These are phyloP conservation scores for Diglossa cyanea DNA, from an alignment of 2,797 vertebrate genomes.

Conservation along the genomic window DNA sequence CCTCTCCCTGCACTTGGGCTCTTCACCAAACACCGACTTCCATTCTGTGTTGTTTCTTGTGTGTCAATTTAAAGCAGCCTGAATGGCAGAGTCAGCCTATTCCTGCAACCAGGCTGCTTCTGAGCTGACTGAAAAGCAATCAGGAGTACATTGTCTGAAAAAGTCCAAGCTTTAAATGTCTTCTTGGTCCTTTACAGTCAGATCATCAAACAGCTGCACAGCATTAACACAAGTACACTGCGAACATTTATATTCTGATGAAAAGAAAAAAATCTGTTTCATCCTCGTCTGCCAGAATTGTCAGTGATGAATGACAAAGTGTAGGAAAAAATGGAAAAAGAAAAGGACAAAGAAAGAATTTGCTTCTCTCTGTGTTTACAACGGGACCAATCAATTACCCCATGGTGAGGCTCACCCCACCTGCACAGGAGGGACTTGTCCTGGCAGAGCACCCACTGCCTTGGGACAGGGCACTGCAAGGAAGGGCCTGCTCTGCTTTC, in stretches of 20 bases:
- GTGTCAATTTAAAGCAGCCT: neutral
- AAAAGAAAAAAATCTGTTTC: conserved; percentile 41
- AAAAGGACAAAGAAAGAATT: neutral
- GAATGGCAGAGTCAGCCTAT: conserved; percentile 19
- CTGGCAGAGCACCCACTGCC: neutral
- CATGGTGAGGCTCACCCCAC: rapidly evolving
- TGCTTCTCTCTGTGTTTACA: neutral
- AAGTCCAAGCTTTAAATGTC: conserved; percentile 42
- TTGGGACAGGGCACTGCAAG: neutral
- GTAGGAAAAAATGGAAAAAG: neutral
- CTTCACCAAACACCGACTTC: neutral
- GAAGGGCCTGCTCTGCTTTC: neutral
- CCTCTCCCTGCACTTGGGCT: neutral
- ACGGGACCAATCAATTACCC: neutral
- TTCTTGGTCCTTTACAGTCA: conserved; percentile 25
- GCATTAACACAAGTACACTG: conserved; percentile 19
- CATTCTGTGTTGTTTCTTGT: neutral
- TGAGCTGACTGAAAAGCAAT: conserved; percentile 57
- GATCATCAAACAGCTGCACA: conserved; percentile 38
- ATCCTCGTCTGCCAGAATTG: conserved; percentile 4
- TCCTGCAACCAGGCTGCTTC: conserved; percentile 15
- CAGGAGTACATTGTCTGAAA: conserved; percentile 32
- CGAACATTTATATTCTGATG: conserved; percentile 16
- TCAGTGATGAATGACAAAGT: neutral
- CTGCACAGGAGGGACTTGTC: neutral